phyloP scores from a whole-genome alignment of 2,797 vertebrate genomes.

The Oophaga sylvatica region DNA sequence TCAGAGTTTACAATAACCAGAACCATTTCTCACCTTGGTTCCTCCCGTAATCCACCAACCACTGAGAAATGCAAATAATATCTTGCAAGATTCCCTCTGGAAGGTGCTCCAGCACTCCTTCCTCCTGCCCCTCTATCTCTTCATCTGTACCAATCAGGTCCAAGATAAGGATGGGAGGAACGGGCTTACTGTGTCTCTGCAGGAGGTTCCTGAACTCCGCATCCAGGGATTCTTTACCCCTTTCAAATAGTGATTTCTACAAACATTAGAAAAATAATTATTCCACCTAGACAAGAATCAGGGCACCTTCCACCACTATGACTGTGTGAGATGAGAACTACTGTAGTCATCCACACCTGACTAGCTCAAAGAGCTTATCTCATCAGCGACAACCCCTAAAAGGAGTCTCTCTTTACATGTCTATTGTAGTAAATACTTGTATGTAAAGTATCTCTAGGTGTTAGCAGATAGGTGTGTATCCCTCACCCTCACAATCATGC shows the following conservation, averaged over 20 bases:
- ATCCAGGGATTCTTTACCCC: constrained; percentile 94
- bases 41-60: constrained; percentile 94
- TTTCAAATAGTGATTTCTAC: constrained; percentile 95
- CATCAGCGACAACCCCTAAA: too few species aligned
- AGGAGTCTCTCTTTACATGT: too few species aligned
- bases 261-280: neutral
- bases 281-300: neutral
- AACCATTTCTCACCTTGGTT: constrained; percentile 84
- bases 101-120: constrained; percentile 88
- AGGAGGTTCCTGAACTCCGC: constrained; percentile 91
- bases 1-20: neutral
- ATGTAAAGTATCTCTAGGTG: too few species aligned
- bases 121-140: constrained; percentile 90
- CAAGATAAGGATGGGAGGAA: constrained; percentile 92
- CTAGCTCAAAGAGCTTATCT: too few species aligned
- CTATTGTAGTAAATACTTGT: too few species aligned
- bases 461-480: too few species aligned
- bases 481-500: too few species aligned
- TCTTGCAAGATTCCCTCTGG: constrained; percentile 89
- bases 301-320: neutral
- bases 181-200: constrained; percentile 90
- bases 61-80: constrained; percentile 89
- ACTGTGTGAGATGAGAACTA: neutral
- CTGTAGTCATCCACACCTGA: too few species aligned
- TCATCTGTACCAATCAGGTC: constrained; percentile 89